Percentiles rank a stretch among this genome's conserved stretches.
These are phyloP conservation scores for Echiichthys vipera DNA, from an alignment of 2,797 vertebrate genomes.

Conservation along the genomic window DNA sequence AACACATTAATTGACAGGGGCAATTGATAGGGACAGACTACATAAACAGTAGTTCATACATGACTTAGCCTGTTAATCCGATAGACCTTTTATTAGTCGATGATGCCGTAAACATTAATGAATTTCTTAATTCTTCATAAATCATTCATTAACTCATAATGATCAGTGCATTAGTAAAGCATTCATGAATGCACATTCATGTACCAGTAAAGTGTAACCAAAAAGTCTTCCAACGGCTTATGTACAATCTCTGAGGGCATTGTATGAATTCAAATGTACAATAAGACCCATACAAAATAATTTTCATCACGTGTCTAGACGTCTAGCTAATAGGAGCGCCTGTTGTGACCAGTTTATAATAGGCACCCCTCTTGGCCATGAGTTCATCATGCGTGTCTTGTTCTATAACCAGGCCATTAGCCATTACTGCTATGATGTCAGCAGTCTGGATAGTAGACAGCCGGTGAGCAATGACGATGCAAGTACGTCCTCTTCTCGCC, in stretches of 20 bases:
- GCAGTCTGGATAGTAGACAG: constrained; percentile 87
- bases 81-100: too few relatives aligned
- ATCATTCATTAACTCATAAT: too few relatives aligned
- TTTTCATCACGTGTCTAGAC: background rate
- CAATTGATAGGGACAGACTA: too few relatives aligned
- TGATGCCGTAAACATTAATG: too few relatives aligned
- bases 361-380: constrained; percentile 84
- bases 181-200: too few relatives aligned
- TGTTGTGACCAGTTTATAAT: constrained; percentile 87
- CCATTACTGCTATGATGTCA: constrained; percentile 89
- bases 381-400: constrained; percentile 83
- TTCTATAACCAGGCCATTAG: constrained; percentile 84
- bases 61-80: too few relatives aligned
- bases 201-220: too few relatives aligned
- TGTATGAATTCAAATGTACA: background rate
- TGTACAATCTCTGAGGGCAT: background rate
- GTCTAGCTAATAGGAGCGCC: constrained; percentile 85
- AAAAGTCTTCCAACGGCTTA: too few relatives aligned
- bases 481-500: constrained; percentile 87
- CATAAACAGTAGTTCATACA: too few relatives aligned
- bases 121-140: too few relatives aligned
- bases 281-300: background rate
- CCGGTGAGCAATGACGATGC: constrained; percentile 88
- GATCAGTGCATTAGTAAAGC: too few relatives aligned
- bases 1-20: too few relatives aligned